Evolutionary conservation across 2,888 invertebrate genomes (phyloP).

Genomic region (Eupithecia centaureata): DNA sequence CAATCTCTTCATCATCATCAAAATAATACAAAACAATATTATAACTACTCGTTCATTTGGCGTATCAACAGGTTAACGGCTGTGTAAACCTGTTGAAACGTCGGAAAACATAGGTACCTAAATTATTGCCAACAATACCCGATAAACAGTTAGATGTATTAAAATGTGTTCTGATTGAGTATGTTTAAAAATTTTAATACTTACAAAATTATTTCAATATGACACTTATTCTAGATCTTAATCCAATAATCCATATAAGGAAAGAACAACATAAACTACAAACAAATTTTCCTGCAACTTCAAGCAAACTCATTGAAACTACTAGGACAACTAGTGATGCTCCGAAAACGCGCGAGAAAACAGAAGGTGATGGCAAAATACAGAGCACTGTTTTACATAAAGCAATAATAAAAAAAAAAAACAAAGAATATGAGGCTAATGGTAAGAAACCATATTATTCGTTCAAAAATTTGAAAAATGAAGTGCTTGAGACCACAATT

Average conservation of each 20-base stretch:
- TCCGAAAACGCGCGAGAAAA: background rate
- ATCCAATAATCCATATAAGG: background rate
- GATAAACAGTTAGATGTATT: too few species aligned
- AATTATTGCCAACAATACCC: too few species aligned
- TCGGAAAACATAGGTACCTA: too few species aligned
- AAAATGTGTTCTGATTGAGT: too few species aligned
- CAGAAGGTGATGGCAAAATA: background rate
- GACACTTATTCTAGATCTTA: conserved; percentile 11
- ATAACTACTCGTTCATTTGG: background rate
- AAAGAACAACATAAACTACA: background rate
- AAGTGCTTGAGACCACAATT: background rate
- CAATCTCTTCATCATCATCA: background rate
- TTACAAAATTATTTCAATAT: too few species aligned
- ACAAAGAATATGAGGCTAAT: background rate
- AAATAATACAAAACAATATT: background rate
- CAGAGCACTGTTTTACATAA: background rate
- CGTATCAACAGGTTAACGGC: background rate
- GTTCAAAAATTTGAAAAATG: background rate
- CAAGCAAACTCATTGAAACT: background rate
- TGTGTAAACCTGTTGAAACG: too few species aligned
- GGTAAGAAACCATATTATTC: background rate
- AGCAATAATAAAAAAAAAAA: background rate
- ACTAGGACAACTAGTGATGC: background rate
- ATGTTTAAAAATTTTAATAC: background rate
- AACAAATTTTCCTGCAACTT: background rate